Percentiles rank a stretch among this genome's conserved stretches.
Evolutionary conservation across 1,140 invertebrate genomes (phyloP).

Genomic region (Sarcophaga peregrina): DNA sequence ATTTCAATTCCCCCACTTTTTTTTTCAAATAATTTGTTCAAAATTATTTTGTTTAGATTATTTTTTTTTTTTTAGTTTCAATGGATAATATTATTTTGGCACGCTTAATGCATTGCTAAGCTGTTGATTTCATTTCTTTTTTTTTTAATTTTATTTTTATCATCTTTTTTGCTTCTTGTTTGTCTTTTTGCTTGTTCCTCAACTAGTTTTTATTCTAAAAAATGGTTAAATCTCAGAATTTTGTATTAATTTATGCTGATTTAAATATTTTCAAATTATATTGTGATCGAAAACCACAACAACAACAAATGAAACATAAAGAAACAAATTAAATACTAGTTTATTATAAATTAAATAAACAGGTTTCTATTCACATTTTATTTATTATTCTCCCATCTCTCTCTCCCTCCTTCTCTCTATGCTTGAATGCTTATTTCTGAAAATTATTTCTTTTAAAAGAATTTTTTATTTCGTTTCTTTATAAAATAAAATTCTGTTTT

Average conservation of each 20-base stretch:
- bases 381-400: too few relatives aligned
- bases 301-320: neutral
- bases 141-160: neutral
- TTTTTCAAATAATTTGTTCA: too few relatives aligned
- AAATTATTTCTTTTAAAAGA: neutral
- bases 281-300: neutral
- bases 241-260: neutral
- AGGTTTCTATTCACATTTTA: neutral
- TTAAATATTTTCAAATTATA: neutral
- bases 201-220: too few relatives aligned
- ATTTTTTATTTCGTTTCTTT: too few relatives aligned
- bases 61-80: too few relatives aligned
- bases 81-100: neutral
- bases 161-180: too few relatives aligned
- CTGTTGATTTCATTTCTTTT: neutral
- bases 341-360: neutral
- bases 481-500: too few relatives aligned
- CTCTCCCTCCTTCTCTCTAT: too few relatives aligned
- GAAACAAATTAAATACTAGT: slow-evolving; percentile 6
- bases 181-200: too few relatives aligned
- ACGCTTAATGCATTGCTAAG: slow-evolving; percentile 13
- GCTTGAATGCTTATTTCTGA: neutral
- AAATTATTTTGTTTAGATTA: too few relatives aligned
- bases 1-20: too few relatives aligned
- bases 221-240: too few relatives aligned